A percentile compares a stretch with the other conserved stretches of the same genome.
phyloP scores from a whole-genome alignment of 2,113 vertebrate species.

The Alligator mississippiensis region DNA sequence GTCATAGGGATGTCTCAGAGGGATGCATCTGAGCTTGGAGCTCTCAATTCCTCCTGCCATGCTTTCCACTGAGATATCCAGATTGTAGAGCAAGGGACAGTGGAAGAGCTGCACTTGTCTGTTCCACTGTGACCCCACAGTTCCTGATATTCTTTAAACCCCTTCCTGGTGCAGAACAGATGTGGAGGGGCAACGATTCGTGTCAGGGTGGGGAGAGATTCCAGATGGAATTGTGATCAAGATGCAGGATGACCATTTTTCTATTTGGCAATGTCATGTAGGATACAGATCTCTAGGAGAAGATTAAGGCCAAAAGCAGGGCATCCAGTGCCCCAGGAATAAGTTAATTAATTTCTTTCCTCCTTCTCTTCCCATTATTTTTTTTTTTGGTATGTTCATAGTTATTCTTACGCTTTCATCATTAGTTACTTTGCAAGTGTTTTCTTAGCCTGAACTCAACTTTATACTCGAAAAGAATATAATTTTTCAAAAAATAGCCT shows the following conservation, averaged over 20 bases:
- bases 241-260: background rate
- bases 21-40: background rate
- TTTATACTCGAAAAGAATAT: background rate
- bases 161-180: background rate
- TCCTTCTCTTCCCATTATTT: background rate
- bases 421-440: background rate
- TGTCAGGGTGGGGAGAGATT: background rate
- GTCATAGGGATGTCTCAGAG: background rate
- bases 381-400: background rate
- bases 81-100: background rate
- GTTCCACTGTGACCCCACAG: background rate
- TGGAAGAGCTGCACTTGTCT: background rate
- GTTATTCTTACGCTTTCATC: background rate
- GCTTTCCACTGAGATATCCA: background rate
- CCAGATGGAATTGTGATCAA: background rate
- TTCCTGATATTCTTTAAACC: background rate
- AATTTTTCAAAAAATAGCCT: conserved; percentile 30
- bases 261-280: background rate
- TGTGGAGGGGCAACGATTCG: background rate
- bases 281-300: background rate
- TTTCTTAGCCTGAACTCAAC: background rate
- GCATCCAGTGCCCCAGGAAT: background rate
- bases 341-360: background rate
- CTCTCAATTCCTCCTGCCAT: background rate
- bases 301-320: background rate